Conservation (phyloP, 2,797 vertebrate species). For the Acanthiza pusilla region DNA sequence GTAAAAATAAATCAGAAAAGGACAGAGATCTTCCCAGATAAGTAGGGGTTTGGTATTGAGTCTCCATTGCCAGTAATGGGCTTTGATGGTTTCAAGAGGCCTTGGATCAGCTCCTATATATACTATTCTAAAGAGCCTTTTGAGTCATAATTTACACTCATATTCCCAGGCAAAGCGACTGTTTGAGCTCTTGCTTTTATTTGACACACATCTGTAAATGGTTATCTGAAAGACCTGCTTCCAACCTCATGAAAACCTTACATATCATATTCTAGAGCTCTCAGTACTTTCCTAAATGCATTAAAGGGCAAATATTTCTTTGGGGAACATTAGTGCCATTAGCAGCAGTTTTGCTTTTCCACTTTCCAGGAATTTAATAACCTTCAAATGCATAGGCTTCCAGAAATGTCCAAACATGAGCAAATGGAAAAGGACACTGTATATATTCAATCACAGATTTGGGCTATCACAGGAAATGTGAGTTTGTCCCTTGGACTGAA, state of each 20-base stretch:
- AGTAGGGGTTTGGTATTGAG: neutral
- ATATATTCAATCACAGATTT: neutral
- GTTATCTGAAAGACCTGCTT: neutral
- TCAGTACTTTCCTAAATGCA: neutral
- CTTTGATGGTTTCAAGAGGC: neutral
- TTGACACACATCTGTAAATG: neutral
- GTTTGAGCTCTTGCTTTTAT: neutral
- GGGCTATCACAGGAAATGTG: neutral
- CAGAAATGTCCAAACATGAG: conserved; percentile 2
- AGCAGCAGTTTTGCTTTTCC: neutral
- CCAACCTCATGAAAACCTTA: neutral
- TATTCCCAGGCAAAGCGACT: neutral
- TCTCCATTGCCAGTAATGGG: neutral
- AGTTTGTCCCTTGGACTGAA: neutral
- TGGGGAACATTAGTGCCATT: neutral
- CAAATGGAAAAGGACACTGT: neutral
- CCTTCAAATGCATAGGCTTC: neutral
- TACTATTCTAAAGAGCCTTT: neutral
- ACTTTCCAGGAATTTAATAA: neutral
- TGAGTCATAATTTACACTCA: neutral
- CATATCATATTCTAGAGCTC: neutral
- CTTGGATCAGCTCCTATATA: neutral
- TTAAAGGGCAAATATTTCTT: neutral
- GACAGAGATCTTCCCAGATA: neutral
- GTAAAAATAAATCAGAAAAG: neutral